Evolutionary conservation across 2,888 invertebrate genomes (phyloP).

Genomic region (Trachelus tabidus): DNA sequence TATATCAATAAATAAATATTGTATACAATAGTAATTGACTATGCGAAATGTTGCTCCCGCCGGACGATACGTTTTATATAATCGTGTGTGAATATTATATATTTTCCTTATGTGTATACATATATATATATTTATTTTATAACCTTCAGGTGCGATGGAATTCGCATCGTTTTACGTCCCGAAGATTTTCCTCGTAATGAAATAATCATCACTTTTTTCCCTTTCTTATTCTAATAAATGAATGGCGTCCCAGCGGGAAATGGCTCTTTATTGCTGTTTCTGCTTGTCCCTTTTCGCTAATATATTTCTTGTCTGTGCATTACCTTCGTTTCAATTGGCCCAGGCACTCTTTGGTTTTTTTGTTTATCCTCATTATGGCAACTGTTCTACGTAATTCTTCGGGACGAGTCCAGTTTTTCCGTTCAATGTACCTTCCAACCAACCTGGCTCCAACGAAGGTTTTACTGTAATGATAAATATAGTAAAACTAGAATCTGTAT

Average conservation of each 20-base stretch:
- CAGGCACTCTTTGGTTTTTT: constrained; percentile 52
- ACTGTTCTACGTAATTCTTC: constrained; percentile 94
- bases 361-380: constrained; percentile 70
- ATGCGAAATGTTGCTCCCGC: constrained; percentile 36
- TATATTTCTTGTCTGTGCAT: constrained; percentile 3
- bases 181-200: too few relatives aligned
- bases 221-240: too few relatives aligned
- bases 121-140: too few relatives aligned
- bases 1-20: too few relatives aligned
- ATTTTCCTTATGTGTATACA: too few relatives aligned
- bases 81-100: too few relatives aligned
- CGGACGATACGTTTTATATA: too few relatives aligned
- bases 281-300: neutral
- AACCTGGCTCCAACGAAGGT: constrained; percentile 94
- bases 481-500: neutral
- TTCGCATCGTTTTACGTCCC: too few relatives aligned
- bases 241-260: too few relatives aligned
- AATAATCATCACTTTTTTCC: too few relatives aligned
- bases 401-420: constrained; percentile 94
- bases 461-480: constrained; percentile 74
- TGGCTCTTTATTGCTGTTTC: neutral
- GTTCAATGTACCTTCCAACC: constrained; percentile 95
- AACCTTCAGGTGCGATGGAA: too few relatives aligned
- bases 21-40: constrained; percentile 30
- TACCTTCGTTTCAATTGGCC: neutral